phyloP scores from a whole-genome alignment of 2,113 vertebrate species.

The Cololabis saira region DNA sequence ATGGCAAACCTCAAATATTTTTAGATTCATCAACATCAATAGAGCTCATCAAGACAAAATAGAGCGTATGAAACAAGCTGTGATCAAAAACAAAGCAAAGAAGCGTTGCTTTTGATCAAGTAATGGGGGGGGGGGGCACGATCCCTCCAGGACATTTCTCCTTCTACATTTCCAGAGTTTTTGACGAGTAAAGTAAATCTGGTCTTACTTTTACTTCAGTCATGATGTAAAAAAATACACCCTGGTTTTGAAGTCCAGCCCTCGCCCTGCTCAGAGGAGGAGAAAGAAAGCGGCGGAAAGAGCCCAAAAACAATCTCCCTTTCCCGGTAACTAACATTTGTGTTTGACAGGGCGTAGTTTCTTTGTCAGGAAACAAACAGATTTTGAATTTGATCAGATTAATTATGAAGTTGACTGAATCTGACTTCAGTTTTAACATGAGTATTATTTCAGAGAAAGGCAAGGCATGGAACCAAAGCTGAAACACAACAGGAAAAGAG shows the following conservation, averaged over 20 bases:
- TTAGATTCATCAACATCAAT: no score
- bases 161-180: not conserved
- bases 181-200: not conserved
- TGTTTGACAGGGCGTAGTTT: not conserved
- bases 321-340: not conserved
- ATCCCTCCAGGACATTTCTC: not conserved
- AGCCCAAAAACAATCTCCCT: not conserved
- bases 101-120: not conserved
- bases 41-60: no score
- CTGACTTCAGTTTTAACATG: slow-evolving; percentile 5
- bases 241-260: not conserved
- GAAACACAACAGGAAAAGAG: slow-evolving; percentile 59
- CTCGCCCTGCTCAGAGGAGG: slow-evolving; percentile 16
- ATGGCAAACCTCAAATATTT: no score
- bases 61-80: no score
- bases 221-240: no score
- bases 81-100: not conserved
- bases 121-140: not conserved
- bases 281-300: no score
- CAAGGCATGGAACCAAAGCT: slow-evolving; percentile 15
- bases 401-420: slow-evolving; percentile 2
- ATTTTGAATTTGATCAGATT: slow-evolving; percentile 21
- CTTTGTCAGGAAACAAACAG: not conserved
- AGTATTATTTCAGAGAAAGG: slow-evolving; percentile 1
- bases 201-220: not conserved